phyloP scores from a whole-genome alignment of 2,888 invertebrate genomes.

The Malthinus seriepunctatus region DNA sequence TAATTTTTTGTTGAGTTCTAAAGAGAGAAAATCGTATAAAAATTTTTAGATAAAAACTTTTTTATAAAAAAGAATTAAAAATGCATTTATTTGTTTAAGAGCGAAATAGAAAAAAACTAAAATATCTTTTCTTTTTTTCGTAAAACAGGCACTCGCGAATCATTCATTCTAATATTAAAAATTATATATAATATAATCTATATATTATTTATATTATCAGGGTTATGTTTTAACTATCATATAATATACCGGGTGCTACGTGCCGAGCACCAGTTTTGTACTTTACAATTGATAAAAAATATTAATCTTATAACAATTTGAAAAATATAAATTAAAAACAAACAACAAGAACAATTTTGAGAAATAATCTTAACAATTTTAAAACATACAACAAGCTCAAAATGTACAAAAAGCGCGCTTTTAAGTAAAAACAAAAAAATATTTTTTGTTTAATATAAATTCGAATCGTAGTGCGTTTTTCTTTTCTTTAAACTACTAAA shows the following conservation, averaged over 20 bases:
- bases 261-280: conserved; percentile 44
- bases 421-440: conserved; percentile 19
- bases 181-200: conserved; percentile 10
- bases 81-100: conserved; percentile 16
- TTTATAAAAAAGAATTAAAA: conserved; percentile 10
- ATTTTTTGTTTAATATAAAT: neutral
- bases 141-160: conserved; percentile 23
- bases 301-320: conserved; percentile 42
- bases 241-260: conserved; percentile 27
- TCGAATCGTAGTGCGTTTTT: conserved; percentile 25
- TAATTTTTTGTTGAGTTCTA: too few relatives aligned
- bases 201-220: conserved; percentile 4
- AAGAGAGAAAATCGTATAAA: too few relatives aligned
- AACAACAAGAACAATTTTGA: conserved; percentile 52
- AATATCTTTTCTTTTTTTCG: conserved; percentile 18
- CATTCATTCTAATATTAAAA: conserved; percentile 27
- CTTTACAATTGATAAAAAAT: conserved; percentile 49
- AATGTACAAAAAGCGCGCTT: conserved; percentile 33
- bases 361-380: conserved; percentile 36
- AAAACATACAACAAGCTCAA: conserved; percentile 31
- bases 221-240: conserved; percentile 22
- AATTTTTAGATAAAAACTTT: too few relatives aligned
- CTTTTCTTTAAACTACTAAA: conserved; percentile 6
- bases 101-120: conserved; percentile 9
- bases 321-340: conserved; percentile 50